Evolutionary conservation across 2,113 vertebrate species (phyloP).

Genomic region (Chaetodon auriga): DNA sequence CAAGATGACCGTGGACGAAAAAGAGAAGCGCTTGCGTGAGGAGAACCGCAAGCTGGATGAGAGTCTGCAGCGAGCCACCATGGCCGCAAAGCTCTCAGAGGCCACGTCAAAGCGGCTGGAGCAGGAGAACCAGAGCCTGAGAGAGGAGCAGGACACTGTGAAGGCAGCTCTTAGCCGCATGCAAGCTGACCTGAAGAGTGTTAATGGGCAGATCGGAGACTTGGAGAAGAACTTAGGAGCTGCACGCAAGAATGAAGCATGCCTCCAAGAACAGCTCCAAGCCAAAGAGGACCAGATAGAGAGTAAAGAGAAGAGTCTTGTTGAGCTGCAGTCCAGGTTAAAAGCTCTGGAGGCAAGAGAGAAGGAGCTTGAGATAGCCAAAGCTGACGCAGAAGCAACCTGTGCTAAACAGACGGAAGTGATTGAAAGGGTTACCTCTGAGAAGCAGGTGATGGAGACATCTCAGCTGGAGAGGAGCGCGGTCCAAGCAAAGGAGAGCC

Average conservation of each 20-base stretch:
- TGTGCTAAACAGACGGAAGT: slow-evolving; percentile 74
- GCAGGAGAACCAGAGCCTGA: slow-evolving; percentile 86
- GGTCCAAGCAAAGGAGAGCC: slow-evolving; percentile 73
- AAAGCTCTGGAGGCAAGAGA: slow-evolving; percentile 71
- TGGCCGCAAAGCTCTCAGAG: slow-evolving; percentile 82
- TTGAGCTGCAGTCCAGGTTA: slow-evolving; percentile 79
- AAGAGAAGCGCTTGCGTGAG: slow-evolving; percentile 82
- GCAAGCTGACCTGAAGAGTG: slow-evolving; percentile 85
- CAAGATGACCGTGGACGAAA: slow-evolving; percentile 81
- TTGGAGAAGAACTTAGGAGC: slow-evolving; percentile 85
- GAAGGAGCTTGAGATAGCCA: slow-evolving; percentile 80
- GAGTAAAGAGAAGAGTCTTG: slow-evolving; percentile 77
- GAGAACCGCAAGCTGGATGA: slow-evolving; percentile 88
- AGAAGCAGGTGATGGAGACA: slow-evolving; percentile 79
- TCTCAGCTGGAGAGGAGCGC: slow-evolving; percentile 74
- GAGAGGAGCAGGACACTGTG: slow-evolving; percentile 84
- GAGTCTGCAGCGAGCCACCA: slow-evolving; percentile 84
- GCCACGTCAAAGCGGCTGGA: slow-evolving; percentile 80
- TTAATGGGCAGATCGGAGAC: slow-evolving; percentile 83
- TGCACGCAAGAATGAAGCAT: slow-evolving; percentile 83
- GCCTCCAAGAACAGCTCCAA: slow-evolving; percentile 82
- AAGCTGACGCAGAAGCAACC: slow-evolving; percentile 77
- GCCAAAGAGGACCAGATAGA: slow-evolving; percentile 81
- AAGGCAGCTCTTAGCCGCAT: slow-evolving; percentile 81
- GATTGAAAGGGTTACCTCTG: slow-evolving; percentile 74